Percentiles rank a stretch among this genome's conserved stretches.
Evolutionary conservation across 1,140 invertebrate genomes (phyloP).

Genomic region (Drosophila nebulosa): DNA sequence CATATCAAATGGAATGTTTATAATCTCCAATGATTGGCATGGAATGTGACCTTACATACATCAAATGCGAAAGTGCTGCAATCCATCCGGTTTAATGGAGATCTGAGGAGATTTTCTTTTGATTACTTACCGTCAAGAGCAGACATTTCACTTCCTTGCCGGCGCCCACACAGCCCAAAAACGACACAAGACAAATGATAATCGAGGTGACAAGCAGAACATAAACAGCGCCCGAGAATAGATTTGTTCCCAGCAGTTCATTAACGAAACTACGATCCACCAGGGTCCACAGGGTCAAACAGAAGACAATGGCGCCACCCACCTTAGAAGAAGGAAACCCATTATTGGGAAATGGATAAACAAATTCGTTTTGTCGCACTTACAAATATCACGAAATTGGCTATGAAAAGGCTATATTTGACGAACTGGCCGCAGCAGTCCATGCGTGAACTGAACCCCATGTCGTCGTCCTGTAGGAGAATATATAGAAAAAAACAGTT

Average conservation of each 20-base stretch:
- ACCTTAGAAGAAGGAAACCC: slow-evolving; percentile 81
- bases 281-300: slow-evolving; percentile 90
- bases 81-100: neutral
- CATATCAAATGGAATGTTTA: too few species aligned
- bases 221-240: slow-evolving; percentile 91
- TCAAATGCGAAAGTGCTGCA: too few species aligned
- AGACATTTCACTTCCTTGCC: slow-evolving; percentile 94
- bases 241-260: slow-evolving; percentile 90
- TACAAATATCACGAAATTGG: slow-evolving; percentile 94
- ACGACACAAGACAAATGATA: slow-evolving; percentile 88
- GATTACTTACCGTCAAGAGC: slow-evolving; percentile 87
- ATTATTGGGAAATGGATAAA: slow-evolving; percentile 66
- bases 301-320: slow-evolving; percentile 88
- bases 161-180: slow-evolving; percentile 93
- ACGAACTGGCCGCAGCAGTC: slow-evolving; percentile 90
- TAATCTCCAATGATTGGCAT: too few species aligned
- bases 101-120: neutral
- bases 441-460: slow-evolving; percentile 88
- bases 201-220: slow-evolving; percentile 90
- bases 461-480: slow-evolving; percentile 81
- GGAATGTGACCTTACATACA: neutral
- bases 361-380: slow-evolving; percentile 81
- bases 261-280: slow-evolving; percentile 91
- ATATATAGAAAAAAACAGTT: neutral
- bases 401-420: slow-evolving; percentile 91